These are phyloP conservation scores for Folsomia candida DNA, from an alignment of 2,888 invertebrate genomes.

Conservation along the genomic window DNA sequence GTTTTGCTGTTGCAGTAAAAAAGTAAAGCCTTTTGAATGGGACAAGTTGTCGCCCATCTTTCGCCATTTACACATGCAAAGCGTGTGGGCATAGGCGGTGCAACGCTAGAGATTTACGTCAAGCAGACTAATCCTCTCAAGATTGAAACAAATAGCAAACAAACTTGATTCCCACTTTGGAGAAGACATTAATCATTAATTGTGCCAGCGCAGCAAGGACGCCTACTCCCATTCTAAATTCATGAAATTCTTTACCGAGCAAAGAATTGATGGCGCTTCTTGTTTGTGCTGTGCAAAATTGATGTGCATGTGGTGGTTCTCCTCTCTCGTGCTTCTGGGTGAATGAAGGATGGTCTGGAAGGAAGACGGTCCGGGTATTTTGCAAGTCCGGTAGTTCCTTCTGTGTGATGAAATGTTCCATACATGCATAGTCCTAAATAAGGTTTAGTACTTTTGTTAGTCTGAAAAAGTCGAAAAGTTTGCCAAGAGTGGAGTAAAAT, in stretches of 20 bases:
- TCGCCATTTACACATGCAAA: neutral
- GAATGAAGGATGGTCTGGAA: too few relatives aligned
- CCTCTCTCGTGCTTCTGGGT: neutral
- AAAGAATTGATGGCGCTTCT: neutral
- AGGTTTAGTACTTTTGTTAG: too few relatives aligned
- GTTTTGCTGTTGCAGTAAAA: neutral
- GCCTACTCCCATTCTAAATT: constrained; percentile 1
- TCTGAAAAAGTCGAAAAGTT: too few relatives aligned
- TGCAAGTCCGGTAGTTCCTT: too few relatives aligned
- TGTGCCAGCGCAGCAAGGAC: neutral
- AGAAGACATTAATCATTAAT: constrained; percentile 14
- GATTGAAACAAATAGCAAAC: neutral
- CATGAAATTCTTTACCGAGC: neutral
- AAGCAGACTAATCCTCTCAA: too few relatives aligned
- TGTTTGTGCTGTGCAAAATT: neutral
- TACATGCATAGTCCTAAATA: too few relatives aligned
- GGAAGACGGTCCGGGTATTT: too few relatives aligned
- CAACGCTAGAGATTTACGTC: neutral
- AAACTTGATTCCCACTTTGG: constrained; percentile 2
- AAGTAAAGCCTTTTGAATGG: too few relatives aligned
- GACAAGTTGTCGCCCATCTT: too few relatives aligned
- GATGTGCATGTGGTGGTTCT: neutral
- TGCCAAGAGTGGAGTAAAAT: too few relatives aligned
- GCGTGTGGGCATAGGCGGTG: neutral
- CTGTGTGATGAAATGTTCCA: neutral